Evolutionary conservation across 2,113 vertebrate genomes (phyloP), one percentile per base, ranked within the genome.

Genomic region (Sturnus vulgaris): DNA sequence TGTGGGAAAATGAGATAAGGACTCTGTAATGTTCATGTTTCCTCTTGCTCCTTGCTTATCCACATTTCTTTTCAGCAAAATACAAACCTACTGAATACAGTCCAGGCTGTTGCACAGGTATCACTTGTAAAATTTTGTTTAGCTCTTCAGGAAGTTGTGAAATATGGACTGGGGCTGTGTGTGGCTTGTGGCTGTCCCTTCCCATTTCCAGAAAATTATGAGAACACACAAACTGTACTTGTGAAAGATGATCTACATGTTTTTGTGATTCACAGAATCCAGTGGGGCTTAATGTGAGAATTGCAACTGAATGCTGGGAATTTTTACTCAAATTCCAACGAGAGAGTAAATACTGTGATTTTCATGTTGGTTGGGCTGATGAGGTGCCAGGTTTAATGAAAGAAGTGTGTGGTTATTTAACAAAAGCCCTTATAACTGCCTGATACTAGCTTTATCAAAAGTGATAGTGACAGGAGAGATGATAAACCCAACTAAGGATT

Each of bases 1-100:
- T 82, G 55, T 39, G 86, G 49, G 76, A 91, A 96, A 93, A 75
- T 76, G 55, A 85, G 87, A 55, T 21, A 44, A 90, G 76, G 72
- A 49, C 88, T 56, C 25, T 22, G 55, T 39, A 27, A 46, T 35
- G 21, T 86, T 93, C 20, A 0, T 37, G 18, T 60, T 83, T 80
- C 63, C 56, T 86, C 64, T 33, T 64, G 44, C 14, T 60, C 33
- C 86, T 86, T 75, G 39, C 52, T 88, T 44, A 31, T 39, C 55
- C 42, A 9, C 12, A 0, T 35, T 30, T 46, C 73, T 63, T 60
- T 83, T 10, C 88, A 64, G 64, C 49, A 82, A n/a, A 87, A 59
- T 65, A 25, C 3, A 35, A 78, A 35, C 27, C 3, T 20, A 4
- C 8, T 57, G 40, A 33, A 27, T 40, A 21, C 24, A 52, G 47